phyloP scores from a whole-genome alignment of 2,888 invertebrate species.

The Hecatera dysodea region DNA sequence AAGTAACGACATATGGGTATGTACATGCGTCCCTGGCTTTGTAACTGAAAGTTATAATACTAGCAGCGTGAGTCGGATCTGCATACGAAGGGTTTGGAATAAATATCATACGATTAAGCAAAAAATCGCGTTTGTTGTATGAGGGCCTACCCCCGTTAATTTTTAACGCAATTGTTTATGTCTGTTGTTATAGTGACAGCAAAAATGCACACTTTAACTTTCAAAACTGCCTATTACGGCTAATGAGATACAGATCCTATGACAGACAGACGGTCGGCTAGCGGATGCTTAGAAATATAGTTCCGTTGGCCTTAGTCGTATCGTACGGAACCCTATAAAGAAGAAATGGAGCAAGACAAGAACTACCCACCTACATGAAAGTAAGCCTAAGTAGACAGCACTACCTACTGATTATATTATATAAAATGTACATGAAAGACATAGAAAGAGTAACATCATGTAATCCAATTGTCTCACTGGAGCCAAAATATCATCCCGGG shows the following conservation, averaged over 20 bases:
- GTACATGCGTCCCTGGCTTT: slow-evolving; percentile 13
- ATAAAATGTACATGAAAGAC: slow-evolving; percentile 29
- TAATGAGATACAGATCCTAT: no score
- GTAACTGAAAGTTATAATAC: slow-evolving; percentile 10
- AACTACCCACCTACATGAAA: slow-evolving; percentile 9
- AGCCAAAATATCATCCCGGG: slow-evolving; percentile 40
- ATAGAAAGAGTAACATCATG: slow-evolving; percentile 30
- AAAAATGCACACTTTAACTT: no score
- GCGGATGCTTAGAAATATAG: background rate
- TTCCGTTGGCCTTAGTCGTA: background rate
- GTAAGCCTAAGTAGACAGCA: slow-evolving; percentile 4
- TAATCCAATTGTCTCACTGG: slow-evolving; percentile 45
- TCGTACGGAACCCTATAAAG: background rate
- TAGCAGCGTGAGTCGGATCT: background rate
- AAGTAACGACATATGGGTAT: slow-evolving; percentile 19
- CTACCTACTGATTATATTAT: slow-evolving; percentile 33
- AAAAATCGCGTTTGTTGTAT: background rate
- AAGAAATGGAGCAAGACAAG: slow-evolving; percentile 18
- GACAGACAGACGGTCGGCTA: no score
- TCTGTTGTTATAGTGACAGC: no score
- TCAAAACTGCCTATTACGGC: no score
- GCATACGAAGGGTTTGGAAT: background rate
- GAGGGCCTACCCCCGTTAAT: no score
- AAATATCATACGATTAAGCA: no score
- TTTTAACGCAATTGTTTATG: no score